These are phyloP conservation scores for Smutsia gigantea DNA, from an alignment of 2,797 vertebrate genomes.

Conservation along the genomic window DNA sequence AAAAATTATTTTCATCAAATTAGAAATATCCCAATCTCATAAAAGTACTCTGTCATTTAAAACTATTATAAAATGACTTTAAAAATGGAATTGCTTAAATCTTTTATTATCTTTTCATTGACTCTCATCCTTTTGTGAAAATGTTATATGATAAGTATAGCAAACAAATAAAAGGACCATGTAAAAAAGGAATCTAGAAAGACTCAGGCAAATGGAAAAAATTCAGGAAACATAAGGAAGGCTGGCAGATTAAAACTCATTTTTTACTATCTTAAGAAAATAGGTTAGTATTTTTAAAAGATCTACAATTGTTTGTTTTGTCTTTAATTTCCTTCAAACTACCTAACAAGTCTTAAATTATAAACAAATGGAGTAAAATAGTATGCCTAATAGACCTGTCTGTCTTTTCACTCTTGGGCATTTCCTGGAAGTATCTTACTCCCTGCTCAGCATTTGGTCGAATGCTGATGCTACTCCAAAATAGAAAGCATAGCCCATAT, in stretches of 20 bases:
- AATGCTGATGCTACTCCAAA: not conserved
- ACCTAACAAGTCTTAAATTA: not conserved
- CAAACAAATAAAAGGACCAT: slow-evolving; percentile 12
- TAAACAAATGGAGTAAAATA: slow-evolving; percentile 51
- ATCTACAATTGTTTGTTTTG: slow-evolving; percentile 18
- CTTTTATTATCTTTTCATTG: not conserved
- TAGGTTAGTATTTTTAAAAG: slow-evolving; percentile 20
- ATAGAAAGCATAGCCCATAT: not conserved
- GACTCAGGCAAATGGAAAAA: not conserved
- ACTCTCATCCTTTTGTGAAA: slow-evolving; percentile 40
- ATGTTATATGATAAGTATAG: not conserved
- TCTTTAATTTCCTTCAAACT: slow-evolving; percentile 50
- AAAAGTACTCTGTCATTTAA: slow-evolving; percentile 57
- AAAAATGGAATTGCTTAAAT: slow-evolving; percentile 16
- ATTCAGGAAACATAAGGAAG: slow-evolving; percentile 12
- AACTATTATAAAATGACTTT: slow-evolving; percentile 1
- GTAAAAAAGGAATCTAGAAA: slow-evolving; percentile 10
- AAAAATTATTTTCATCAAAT: slow-evolving; percentile 50
- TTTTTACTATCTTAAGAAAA: slow-evolving; percentile 35
- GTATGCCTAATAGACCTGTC: not conserved
- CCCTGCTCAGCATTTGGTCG: not conserved
- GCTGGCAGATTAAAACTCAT: not conserved
- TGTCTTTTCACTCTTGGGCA: slow-evolving; percentile 5
- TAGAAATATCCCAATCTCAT: slow-evolving; percentile 42
- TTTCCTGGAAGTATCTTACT: not conserved